Base-by-base conservation (phyloP, 2,113 vertebrate species). In the Channa argus region DNA sequence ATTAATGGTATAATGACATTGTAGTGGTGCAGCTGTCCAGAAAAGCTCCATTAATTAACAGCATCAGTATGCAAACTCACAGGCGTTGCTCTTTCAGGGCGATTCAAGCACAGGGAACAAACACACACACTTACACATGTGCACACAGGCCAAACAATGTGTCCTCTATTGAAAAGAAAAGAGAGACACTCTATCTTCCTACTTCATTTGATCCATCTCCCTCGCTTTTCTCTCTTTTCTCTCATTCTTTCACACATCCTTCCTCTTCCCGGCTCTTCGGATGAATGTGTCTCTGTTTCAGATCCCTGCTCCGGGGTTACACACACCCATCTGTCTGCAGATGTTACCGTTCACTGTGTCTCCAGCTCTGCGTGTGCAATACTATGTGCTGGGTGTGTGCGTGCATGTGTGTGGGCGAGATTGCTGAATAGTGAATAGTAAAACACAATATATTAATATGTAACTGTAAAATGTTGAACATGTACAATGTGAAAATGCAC, bases 251-350 rank as follows among this genome's bases (percentile, higher is more conserved):
- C 88, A 88, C 89, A 91, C 93, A 90, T 92, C 87, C 93, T 91
- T 93, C 91, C 91, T 91, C 90, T 92, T 82, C 76, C 84, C 78
- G 54, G 83, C 75, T 85, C 81, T 76, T 71, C 63, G 52, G 63
- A 93, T 93, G 92, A 94, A 94, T 93, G 92, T 85, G 71, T 82
- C 93, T 93, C 92, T 94, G 92, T 93, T 90, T 86, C 75, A 65
- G 86, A 84, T 79, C 74, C 66, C 85, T 73, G 92, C 90, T 91
- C 86, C 77, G 65, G 90, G 89, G 88, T 87, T 64, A 84, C 91
- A 91, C 92, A 91, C 88, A 89, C 89, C 87, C 88, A 82, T 91
- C 88, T 92, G 91, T 90, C 88, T 90, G 88, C 92, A 92, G 92
- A 93, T 92, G 92, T 93, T 91, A 84, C 86, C 85, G 79, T 82